Evolutionary conservation across 2,888 invertebrate genomes (phyloP), one percentile per base, ranked within the genome.

Genomic region (Altica lythri): DNA sequence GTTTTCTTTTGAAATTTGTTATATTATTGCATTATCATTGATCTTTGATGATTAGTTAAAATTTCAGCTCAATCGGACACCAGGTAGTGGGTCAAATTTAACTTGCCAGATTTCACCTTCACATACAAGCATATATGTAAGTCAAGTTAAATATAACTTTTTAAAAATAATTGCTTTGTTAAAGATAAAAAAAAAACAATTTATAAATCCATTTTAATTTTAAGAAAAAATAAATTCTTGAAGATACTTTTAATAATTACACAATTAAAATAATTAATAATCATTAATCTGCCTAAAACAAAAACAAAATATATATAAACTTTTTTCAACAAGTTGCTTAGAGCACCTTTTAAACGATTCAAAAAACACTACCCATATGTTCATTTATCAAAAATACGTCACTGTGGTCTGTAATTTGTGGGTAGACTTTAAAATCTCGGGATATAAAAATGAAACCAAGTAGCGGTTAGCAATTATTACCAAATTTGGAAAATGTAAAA

Each of bases 331-430:
- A n/a, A n/a, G n/a, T n/a, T n/a, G n/a, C 18, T 13, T 14, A 8
- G 6, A 38, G 13, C 37, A 29, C 2, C 13, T 9, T 45, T 45
- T 42, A 55, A 55, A 35, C 43, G 46, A 13, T 47, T 27, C 18
- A 25, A 35, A 42, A 46, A 47, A 25, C 14, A 38, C 30, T 34
- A 55, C 37, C 55, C 47, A 29, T 18, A 47, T 53, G 47, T 64
- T 69, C 73, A 73, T 73, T 70, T 71, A 73, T 73, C 73, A 73
- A 59, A 53, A 53, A 70, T 54, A 69, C 68, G 73, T 72, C 72
- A 71, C 57, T 53, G 55, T 64, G 61, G 65, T 66, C 68, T 73
- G 70, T 73, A 73, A 73, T 73, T 73, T 72, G 62, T 63, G 64
- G 63, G 60, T 29, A 51, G 49, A 45, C 38, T 43, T 49, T 16